Conservation (phyloP, 2,113 vertebrate species). For the Festucalex cinctus region DNA sequence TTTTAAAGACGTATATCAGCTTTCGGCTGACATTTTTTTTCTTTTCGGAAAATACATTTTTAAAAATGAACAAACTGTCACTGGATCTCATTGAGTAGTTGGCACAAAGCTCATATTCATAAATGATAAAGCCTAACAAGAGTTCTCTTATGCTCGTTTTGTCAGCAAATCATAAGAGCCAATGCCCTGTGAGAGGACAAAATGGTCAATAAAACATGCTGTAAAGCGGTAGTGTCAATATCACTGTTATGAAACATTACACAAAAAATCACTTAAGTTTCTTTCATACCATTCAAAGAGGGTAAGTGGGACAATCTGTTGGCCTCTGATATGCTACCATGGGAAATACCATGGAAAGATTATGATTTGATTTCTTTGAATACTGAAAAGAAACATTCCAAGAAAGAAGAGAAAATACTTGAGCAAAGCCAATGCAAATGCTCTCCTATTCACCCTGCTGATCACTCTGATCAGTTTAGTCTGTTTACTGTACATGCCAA, state of each 20-base stretch:
- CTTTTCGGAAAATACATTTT: constrained; percentile 22
- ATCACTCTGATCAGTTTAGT: background rate
- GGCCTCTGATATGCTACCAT: constrained; percentile 27
- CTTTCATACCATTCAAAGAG: constrained; percentile 43
- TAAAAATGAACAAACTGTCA: constrained; percentile 11
- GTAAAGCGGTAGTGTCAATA: constrained; percentile 40
- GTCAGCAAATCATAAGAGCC: constrained; percentile 40
- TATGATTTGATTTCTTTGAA: constrained; percentile 19
- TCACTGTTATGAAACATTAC: constrained; percentile 43
- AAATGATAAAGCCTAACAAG: constrained; percentile 31
- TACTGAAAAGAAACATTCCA: background rate
- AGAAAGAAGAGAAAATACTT: constrained; percentile 4
- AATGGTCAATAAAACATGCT: constrained; percentile 46
- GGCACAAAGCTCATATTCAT: constrained; percentile 26
- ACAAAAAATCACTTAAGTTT: constrained; percentile 37
- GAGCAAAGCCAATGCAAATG: constrained; percentile 7
- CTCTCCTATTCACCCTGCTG: background rate
- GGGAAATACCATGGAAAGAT: constrained; percentile 24
- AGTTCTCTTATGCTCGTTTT: constrained; percentile 28
- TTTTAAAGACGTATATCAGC: constrained; percentile 5
- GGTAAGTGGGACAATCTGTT: constrained; percentile 39
- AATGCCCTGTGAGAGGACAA: constrained; percentile 45
- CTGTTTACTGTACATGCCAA: background rate
- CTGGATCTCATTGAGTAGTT: constrained; percentile 21
- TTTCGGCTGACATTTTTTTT: constrained; percentile 10